Conservation (phyloP, 1,140 invertebrate species). For the Atta colombica region DNA sequence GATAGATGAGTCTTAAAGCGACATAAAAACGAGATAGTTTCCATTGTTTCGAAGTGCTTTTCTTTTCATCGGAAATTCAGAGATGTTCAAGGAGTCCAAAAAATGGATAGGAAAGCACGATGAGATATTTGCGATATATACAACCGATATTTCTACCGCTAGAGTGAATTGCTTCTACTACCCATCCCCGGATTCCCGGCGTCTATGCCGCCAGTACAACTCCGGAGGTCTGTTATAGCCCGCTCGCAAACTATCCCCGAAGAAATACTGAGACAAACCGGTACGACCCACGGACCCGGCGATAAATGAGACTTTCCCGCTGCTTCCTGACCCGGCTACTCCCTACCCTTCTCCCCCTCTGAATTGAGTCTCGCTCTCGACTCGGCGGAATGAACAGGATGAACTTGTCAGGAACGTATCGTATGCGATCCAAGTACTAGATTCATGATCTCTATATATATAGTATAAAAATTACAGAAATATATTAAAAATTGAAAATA, state of each 20-base stretch:
- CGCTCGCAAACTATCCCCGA: constrained; percentile 33
- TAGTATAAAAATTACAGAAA: neutral
- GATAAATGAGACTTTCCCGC: constrained; percentile 64
- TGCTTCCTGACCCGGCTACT: constrained; percentile 26
- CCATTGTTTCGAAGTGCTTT: constrained; percentile 27
- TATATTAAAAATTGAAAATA: neutral
- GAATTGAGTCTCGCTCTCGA: constrained; percentile 33
- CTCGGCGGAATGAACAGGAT: constrained; percentile 40
- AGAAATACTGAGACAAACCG: constrained; percentile 67
- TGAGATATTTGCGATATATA: constrained; percentile 59
- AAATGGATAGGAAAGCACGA: constrained; percentile 42
- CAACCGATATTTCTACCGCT: constrained; percentile 44
- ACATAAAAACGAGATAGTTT: neutral
- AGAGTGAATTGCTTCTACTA: constrained; percentile 56
- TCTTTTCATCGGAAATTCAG: constrained; percentile 38
- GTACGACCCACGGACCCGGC: constrained; percentile 31
- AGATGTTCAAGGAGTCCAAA: constrained; percentile 12
- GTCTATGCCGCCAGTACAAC: constrained; percentile 12
- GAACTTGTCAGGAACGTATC: constrained; percentile 29
- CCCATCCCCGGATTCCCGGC: constrained; percentile 5
- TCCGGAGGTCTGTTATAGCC: constrained; percentile 44
- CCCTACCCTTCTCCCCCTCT: neutral
- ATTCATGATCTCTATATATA: neutral
- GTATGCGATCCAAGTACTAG: neutral
- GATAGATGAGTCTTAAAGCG: constrained; percentile 25